Base-by-base conservation (phyloP, 2,888 invertebrate species). In the Ectemnius cavifrons region DNA sequence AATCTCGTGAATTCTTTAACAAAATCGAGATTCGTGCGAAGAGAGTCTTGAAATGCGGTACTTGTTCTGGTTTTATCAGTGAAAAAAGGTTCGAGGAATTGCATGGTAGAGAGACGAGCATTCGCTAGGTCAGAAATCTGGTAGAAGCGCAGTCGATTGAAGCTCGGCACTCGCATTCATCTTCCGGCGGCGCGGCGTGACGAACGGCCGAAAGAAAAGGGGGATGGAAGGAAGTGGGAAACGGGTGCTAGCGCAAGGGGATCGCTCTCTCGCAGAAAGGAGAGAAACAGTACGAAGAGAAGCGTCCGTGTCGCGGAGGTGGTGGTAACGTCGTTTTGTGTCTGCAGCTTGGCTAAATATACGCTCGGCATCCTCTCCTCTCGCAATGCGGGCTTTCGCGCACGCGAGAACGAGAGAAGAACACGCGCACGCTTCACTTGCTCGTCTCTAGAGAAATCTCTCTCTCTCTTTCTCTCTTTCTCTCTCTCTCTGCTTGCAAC, bases 261-360 rank as follows among this genome's bases (percentile, higher is more conserved):
- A 63, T 20, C 20, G 59, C 18, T 37, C 37, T 37, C 28, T 72
- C 45, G 20, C 49, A 66, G 47, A 52, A 63, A 61, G 64, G 63
- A 56, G 61, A 27, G 56, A 18, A 58, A 75, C 63, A 61, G 73
- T 63, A 66, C 64, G 63, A 49, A 47, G 67, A 65, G 59, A 57
- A 52, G 52, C 52, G 52, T 65, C 46, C 20, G 45, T 47, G 75
- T 64, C 66, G 79, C 64, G 75, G 84, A 81, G 85, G 85, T 84
- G 87, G 86, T 85, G 84, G 85, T 84, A 82, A 86, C 37, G 88
- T 88, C 87, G 88, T 88, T 88, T 88, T 88, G 88, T 88, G 88
- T 88, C 88, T 88, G 87, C 87, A 81, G 80, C 82, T 77, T 79
- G 87, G 85, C 88, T 88, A 88, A 88, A 88, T 88, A 83, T 83